phyloP scores from a whole-genome alignment of 2,888 invertebrate species.

The Napeogenes inachia region DNA sequence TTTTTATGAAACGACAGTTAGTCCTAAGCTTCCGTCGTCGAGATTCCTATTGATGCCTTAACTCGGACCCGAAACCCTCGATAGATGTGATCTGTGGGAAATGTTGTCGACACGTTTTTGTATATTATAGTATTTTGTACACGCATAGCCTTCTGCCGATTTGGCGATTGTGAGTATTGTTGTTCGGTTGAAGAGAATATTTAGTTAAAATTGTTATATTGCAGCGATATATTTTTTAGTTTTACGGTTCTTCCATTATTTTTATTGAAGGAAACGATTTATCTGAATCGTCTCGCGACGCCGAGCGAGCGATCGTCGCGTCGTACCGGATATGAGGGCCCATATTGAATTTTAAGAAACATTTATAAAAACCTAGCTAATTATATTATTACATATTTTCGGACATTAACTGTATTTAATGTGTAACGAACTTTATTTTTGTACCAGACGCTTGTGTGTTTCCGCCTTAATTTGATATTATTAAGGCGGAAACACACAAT shows the following conservation, averaged over 20 bases:
- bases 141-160: constrained; percentile 49
- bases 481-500: constrained; percentile 16
- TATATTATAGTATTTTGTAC: constrained; percentile 23
- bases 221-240: constrained; percentile 54
- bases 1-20: constrained; percentile 19
- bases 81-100: background rate
- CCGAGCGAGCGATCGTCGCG: constrained; percentile 30
- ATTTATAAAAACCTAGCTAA: constrained; percentile 35
- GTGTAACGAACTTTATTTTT: constrained; percentile 39
- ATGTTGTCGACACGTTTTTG: background rate
- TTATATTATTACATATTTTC: constrained; percentile 45
- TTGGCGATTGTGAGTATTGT: constrained; percentile 46
- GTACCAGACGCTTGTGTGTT: constrained; percentile 42
- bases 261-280: constrained; percentile 44
- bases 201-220: constrained; percentile 29
- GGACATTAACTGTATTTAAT: constrained; percentile 45
- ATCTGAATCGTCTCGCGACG: constrained; percentile 33
- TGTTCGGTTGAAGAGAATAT: constrained; percentile 25
- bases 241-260: constrained; percentile 65
- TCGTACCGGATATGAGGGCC: constrained; percentile 49
- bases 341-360: constrained; percentile 44
- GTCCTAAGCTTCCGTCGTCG: constrained; percentile 27
- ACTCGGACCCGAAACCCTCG: background rate
- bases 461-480: constrained; percentile 30
- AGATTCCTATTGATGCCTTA: constrained; percentile 36